A percentile compares a stretch with the other conserved stretches of the same genome.
These are phyloP conservation scores for Dreissena polymorpha DNA, from an alignment of 1,140 invertebrate species.

Conservation along the genomic window DNA sequence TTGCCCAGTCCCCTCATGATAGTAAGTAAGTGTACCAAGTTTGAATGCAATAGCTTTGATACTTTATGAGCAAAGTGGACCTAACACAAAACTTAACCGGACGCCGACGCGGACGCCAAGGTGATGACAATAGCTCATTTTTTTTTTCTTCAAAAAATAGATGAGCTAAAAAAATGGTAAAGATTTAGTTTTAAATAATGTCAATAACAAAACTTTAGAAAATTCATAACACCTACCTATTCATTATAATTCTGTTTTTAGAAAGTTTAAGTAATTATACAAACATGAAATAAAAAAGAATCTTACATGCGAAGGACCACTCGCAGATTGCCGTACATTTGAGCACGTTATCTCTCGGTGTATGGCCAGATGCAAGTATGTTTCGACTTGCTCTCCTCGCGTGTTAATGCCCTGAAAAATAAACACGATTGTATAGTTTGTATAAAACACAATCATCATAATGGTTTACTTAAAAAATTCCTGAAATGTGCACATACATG, in stretches of 20 bases:
- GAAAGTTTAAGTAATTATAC: not conserved
- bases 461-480: not conserved
- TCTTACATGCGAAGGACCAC: constrained; percentile 50
- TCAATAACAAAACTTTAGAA: not conserved
- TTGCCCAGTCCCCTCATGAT: too few relatives aligned
- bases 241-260: not conserved
- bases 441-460: not conserved
- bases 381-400: constrained; percentile 24
- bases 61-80: too few relatives aligned
- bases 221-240: not conserved
- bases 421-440: not conserved
- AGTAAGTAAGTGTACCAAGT: too few relatives aligned
- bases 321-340: constrained; percentile 38
- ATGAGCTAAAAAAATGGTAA: not conserved
- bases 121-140: too few relatives aligned
- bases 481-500: not conserved
- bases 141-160: too few relatives aligned
- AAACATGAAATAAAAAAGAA: not conserved
- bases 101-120: too few relatives aligned
- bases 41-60: too few relatives aligned
- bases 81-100: too few relatives aligned
- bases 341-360: constrained; percentile 66
- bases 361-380: constrained; percentile 55
- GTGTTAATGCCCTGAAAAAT: constrained; percentile 19
- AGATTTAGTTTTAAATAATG: not conserved